Conservation (phyloP, 2,888 invertebrate species). For the Amiota minor region DNA sequence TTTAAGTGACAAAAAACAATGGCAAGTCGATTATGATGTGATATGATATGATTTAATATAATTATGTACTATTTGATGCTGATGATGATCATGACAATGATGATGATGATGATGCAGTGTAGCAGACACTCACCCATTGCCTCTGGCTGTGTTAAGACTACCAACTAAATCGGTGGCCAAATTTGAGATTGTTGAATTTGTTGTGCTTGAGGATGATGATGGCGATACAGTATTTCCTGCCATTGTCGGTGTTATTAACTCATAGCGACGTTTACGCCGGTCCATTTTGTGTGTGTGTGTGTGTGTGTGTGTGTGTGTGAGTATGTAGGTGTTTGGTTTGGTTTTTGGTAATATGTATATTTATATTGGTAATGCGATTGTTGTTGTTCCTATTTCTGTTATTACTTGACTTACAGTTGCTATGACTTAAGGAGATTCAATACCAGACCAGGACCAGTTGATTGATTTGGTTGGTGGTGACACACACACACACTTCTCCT, state of each 20-base stretch:
- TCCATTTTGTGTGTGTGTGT: slow-evolving; percentile 38
- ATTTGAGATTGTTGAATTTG: slow-evolving; percentile 8
- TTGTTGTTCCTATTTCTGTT: too few species aligned
- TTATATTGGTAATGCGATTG: too few species aligned
- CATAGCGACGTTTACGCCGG: slow-evolving; percentile 47
- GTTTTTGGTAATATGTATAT: too few species aligned
- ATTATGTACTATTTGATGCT: slow-evolving; percentile 27
- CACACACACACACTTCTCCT: too few species aligned
- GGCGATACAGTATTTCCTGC: slow-evolving; percentile 44
- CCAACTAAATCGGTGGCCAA: slow-evolving; percentile 31
- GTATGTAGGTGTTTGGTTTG: neutral
- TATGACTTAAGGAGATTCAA: too few species aligned
- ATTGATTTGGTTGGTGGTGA: too few species aligned
- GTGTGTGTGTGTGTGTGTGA: neutral
- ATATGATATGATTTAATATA: neutral
- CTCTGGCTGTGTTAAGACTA: too few species aligned
- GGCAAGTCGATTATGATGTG: neutral
- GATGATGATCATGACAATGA: slow-evolving; percentile 48
- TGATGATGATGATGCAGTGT: slow-evolving; percentile 16
- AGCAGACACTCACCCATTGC: too few species aligned
- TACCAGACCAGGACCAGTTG: too few species aligned
- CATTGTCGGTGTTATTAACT: slow-evolving; percentile 43
- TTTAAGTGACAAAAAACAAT: slow-evolving; percentile 12
- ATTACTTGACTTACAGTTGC: too few species aligned
- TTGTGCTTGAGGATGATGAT: slow-evolving; percentile 32